These are phyloP conservation scores for Botia kubotai DNA, from an alignment of 2,797 vertebrate genomes.

Conservation along the genomic window DNA sequence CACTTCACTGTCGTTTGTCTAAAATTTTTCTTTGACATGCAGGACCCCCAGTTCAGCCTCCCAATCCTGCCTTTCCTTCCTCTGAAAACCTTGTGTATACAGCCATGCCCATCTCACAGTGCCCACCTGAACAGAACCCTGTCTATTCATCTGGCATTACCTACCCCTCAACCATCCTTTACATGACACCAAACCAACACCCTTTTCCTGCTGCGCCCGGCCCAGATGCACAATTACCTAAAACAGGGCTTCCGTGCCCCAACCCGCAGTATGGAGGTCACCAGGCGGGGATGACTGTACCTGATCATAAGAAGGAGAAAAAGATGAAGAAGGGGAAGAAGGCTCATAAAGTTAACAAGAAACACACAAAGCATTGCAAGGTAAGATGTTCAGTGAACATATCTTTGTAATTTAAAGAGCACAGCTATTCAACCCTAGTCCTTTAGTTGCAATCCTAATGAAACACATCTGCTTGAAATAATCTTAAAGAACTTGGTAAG, in stretches of 20 bases:
- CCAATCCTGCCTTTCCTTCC: conserved; percentile 4
- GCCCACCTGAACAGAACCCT: neutral
- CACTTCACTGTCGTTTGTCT: neutral
- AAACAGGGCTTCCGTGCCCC: neutral
- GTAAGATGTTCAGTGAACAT: conserved; percentile 1
- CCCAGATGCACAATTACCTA: neutral
- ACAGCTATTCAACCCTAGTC: too few relatives aligned
- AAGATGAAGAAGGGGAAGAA: conserved; percentile 45
- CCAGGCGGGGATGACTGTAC: neutral
- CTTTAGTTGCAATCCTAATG: too few relatives aligned
- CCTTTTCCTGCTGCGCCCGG: neutral
- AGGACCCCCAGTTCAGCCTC: conserved; percentile 8
- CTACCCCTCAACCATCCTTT: neutral
- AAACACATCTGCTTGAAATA: too few relatives aligned
- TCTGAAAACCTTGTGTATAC: conserved; percentile 1
- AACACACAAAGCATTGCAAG: conserved; percentile 39
- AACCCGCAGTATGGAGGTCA: neutral
- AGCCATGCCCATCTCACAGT: conserved; percentile 2
- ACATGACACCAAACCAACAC: neutral
- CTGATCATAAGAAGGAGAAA: conserved; percentile 45
- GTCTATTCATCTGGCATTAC: neutral
- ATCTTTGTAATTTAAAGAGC: too few relatives aligned
- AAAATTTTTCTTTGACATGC: neutral
- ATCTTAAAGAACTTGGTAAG: too few relatives aligned
- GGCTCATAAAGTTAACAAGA: conserved; percentile 42